Base-by-base conservation (phyloP, 2,888 invertebrate genomes). In the Lampropteryx suffumata region DNA sequence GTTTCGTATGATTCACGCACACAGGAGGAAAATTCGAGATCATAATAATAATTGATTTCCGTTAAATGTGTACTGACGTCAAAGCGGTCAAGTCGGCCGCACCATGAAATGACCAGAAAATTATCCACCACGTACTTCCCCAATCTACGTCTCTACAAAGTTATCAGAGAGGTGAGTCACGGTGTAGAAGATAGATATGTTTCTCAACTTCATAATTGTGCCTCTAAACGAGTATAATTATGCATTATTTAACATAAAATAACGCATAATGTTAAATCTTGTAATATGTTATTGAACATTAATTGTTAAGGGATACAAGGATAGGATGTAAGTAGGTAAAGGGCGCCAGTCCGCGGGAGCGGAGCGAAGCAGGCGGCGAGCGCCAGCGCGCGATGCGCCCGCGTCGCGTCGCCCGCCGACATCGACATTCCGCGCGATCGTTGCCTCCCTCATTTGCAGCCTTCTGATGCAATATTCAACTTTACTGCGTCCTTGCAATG, bases 401-500 rank as follows among this genome's bases (percentile, higher is more conserved):
- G 66, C 65, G 61, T 17, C 17, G 17, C 17, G n/a, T 61, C 68
- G 75, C 74, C 64, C 64, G 75, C 80, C 81, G n/a, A 3, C 17
- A 4, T 4, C 17, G 71, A 74, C 89, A 89, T 89, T 89, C 89
- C 88, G 69, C 69, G 82, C 81, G 88, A 84, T 60, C 88, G 74
- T 88, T 88, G 87, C 85, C 88, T 88, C 79, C 82, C 67, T 73
- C 71, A 75, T 69, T 79, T 75, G 78, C 82, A 76, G 76, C 77
- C 69, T 82, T 83, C 84, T 89, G 88, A 89, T 87, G 88, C 89
- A 89, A 88, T 86, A 88, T 88, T 89, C 86, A 88, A 87, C 87
- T 88, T 87, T 88, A 88, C 85, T 81, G 86, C 88, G 88, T 89
- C 88, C 89, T 90, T 90, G 89, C 89, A 89, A 88, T 89, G 89